Conservation (phyloP, 1,140 invertebrate species). For the Drosophila murphyi region DNA sequence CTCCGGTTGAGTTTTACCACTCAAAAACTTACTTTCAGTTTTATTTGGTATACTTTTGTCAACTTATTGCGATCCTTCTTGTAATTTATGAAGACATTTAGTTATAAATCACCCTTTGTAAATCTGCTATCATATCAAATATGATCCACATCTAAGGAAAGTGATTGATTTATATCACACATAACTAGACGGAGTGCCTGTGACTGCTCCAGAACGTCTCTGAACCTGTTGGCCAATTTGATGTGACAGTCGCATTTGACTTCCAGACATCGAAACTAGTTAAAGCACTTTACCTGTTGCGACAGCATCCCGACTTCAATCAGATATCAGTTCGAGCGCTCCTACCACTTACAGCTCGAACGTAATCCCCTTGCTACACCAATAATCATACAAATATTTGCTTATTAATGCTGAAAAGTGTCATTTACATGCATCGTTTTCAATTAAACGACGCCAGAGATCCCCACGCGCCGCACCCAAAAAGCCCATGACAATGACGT, state of each 20-base stretch:
- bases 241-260: constrained; percentile 37
- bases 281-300: constrained; percentile 48
- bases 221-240: constrained; percentile 40
- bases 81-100: not conserved
- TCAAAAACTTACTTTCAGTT: too few relatives aligned
- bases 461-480: constrained; percentile 56
- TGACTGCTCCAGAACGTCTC: constrained; percentile 1
- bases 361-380: constrained; percentile 74
- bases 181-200: not conserved
- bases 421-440: constrained; percentile 84
- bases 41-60: too few relatives aligned
- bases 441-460: constrained; percentile 80
- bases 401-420: constrained; percentile 84
- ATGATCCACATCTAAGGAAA: constrained; percentile 3
- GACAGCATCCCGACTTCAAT: constrained; percentile 26
- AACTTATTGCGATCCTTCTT: too few relatives aligned
- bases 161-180: constrained; percentile 11
- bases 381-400: constrained; percentile 83
- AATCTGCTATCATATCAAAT: not conserved
- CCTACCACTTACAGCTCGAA: constrained; percentile 53
- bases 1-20: too few relatives aligned
- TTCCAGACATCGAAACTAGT: constrained; percentile 41
- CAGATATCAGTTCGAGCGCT: constrained; percentile 45
- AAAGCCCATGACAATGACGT: constrained; percentile 42
- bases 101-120: not conserved